These are phyloP conservation scores for Megamerina dolium DNA, from an alignment of 2,888 invertebrate genomes.

Conservation along the genomic window DNA sequence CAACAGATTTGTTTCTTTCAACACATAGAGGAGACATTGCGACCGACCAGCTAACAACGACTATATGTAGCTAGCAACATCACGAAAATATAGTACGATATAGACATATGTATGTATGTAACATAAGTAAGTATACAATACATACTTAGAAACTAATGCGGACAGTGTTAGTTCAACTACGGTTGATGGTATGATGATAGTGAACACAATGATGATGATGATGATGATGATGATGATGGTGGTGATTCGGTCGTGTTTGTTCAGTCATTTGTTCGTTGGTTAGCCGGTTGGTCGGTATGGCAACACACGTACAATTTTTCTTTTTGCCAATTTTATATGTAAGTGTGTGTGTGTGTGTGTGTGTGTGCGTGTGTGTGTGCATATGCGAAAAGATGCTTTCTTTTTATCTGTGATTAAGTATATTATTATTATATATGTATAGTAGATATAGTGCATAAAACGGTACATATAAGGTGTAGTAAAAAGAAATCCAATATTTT, in stretches of 20 bases:
- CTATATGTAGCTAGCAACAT: slow-evolving; percentile 2
- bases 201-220: too few relatives aligned
- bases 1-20: slow-evolving; percentile 3
- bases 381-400: not conserved
- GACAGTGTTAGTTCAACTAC: too few relatives aligned
- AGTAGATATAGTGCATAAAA: not conserved
- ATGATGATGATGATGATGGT: too few relatives aligned
- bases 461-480: not conserved
- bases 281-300: not conserved
- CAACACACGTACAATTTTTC: not conserved
- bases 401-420: too few relatives aligned
- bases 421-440: too few relatives aligned
- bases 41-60: slow-evolving; percentile 3
- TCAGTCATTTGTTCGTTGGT: not conserved
- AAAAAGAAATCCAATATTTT: too few relatives aligned
- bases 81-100: not conserved
- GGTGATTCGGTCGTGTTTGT: not conserved
- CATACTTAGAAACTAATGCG: too few relatives aligned
- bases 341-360: slow-evolving; percentile 2
- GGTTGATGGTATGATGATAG: too few relatives aligned
- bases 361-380: not conserved
- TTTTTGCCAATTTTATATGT: not conserved
- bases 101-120: not conserved
- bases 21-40: not conserved
- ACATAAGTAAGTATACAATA: too few relatives aligned